These are phyloP conservation scores for Drosophila prosaltans DNA, from an alignment of 1,140 invertebrate species.

Conservation along the genomic window DNA sequence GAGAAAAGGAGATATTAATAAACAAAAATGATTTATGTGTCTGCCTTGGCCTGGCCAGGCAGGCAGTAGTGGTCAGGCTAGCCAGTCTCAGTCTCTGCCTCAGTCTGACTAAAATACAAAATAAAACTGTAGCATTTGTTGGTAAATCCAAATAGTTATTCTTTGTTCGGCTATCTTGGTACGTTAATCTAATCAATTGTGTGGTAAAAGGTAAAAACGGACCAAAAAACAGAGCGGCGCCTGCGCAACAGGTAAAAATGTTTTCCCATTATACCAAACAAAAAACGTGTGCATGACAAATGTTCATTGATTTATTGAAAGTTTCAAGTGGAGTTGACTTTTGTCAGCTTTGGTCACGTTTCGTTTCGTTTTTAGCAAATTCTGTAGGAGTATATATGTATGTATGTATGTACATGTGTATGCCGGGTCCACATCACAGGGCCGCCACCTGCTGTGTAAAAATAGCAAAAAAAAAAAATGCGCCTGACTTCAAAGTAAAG, in stretches of 20 bases:
- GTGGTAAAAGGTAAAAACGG: slow-evolving; percentile 52
- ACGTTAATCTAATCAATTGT: slow-evolving; percentile 62
- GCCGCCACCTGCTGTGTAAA: slow-evolving; percentile 66
- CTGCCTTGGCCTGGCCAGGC: slow-evolving; percentile 48
- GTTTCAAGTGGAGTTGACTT: slow-evolving; percentile 46
- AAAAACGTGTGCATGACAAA: slow-evolving; percentile 64
- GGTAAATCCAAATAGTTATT: neutral
- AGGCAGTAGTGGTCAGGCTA: slow-evolving; percentile 8
- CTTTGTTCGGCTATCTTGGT: slow-evolving; percentile 45
- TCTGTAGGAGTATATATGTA: slow-evolving; percentile 15
- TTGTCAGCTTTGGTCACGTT: slow-evolving; percentile 56
- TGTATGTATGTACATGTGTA: neutral
- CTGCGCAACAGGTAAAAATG: slow-evolving; percentile 5
- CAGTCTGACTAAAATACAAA: slow-evolving; percentile 1
- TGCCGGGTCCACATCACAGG: slow-evolving; percentile 50
- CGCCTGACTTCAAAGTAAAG: slow-evolving; percentile 40
- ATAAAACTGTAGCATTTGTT: slow-evolving; percentile 49
- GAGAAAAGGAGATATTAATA: slow-evolving; percentile 56
- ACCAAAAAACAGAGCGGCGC: neutral
- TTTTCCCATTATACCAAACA: neutral
- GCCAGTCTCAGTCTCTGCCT: neutral
- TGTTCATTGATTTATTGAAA: slow-evolving; percentile 67
- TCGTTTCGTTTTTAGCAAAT: slow-evolving; percentile 27
- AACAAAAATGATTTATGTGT: slow-evolving; percentile 72
- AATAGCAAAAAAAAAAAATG: slow-evolving; percentile 50